Evolutionary conservation across 2,797 vertebrate species (phyloP).

Genomic region (Chiroxiphia lanceolata): DNA sequence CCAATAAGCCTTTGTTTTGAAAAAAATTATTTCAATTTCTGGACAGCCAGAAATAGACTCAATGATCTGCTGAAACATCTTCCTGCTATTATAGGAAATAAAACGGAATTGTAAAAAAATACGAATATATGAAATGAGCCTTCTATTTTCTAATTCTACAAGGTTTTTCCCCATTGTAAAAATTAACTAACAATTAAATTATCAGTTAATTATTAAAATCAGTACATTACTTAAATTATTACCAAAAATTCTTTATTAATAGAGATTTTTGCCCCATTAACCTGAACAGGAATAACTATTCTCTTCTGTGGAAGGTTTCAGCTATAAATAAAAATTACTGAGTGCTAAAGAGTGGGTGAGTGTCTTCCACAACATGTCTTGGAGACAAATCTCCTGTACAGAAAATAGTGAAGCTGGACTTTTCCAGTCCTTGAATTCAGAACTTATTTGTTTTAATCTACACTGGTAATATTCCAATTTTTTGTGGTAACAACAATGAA

Average conservation of each 20-base stretch:
- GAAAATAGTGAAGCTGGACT: background rate
- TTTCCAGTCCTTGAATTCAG: background rate
- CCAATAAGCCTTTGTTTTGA: background rate
- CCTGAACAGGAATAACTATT: background rate
- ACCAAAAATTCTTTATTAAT: background rate
- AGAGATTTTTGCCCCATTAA: background rate
- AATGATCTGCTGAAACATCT: background rate
- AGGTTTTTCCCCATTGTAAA: background rate
- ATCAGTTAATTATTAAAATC: background rate
- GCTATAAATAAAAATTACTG: background rate
- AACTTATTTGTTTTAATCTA: background rate
- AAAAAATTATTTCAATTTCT: background rate
- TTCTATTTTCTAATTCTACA: background rate
- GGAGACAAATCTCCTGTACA: background rate
- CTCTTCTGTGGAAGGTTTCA: background rate
- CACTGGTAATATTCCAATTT: background rate
- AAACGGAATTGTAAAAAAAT: background rate
- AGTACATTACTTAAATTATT: background rate
- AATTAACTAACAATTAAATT: background rate
- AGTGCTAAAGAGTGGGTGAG: background rate
- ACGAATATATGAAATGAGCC: background rate
- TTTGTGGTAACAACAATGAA: background rate
- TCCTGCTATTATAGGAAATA: background rate
- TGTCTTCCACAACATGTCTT: background rate
- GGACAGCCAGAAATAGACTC: background rate